These are phyloP conservation scores for Tachysurus vachellii DNA, from an alignment of 2,113 vertebrate species.

Conservation along the genomic window DNA sequence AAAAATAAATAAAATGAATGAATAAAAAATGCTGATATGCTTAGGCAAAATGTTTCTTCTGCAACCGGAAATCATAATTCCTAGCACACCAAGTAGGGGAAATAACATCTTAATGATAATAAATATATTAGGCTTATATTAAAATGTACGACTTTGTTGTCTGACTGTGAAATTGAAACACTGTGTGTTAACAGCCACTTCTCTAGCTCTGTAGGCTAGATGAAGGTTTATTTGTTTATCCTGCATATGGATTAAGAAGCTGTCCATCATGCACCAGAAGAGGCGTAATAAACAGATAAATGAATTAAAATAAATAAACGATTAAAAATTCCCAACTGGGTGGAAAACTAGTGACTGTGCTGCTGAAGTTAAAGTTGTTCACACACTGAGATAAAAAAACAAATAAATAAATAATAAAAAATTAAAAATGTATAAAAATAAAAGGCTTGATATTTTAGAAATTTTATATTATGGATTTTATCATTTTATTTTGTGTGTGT, in stretches of 20 bases:
- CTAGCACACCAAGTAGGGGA: conserved; percentile 61
- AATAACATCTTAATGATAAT: conserved; percentile 66
- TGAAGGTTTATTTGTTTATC: background rate
- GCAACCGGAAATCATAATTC: conserved; percentile 55
- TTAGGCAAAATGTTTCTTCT: conserved; percentile 43
- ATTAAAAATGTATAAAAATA: too few relatives aligned
- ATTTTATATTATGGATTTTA: too few relatives aligned
- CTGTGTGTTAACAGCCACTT: background rate
- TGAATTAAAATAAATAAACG: background rate
- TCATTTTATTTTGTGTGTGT: too few relatives aligned
- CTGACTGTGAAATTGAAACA: conserved; percentile 55
- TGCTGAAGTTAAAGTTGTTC: background rate
- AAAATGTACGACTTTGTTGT: conserved; percentile 55
- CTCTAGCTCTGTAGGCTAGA: background rate
- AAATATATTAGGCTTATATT: conserved; percentile 61
- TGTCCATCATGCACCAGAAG: background rate
- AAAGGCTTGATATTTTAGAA: too few relatives aligned
- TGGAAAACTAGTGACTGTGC: background rate
- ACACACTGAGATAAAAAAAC: background rate
- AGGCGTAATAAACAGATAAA: background rate
- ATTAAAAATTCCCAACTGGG: background rate
- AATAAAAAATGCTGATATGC: conserved; percentile 53
- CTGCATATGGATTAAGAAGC: conserved; percentile 1
- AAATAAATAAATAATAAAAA: too few relatives aligned
- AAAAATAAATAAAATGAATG: background rate